These are phyloP conservation scores for Characodon lateralis DNA, from an alignment of 2,797 vertebrate species.

Conservation along the genomic window DNA sequence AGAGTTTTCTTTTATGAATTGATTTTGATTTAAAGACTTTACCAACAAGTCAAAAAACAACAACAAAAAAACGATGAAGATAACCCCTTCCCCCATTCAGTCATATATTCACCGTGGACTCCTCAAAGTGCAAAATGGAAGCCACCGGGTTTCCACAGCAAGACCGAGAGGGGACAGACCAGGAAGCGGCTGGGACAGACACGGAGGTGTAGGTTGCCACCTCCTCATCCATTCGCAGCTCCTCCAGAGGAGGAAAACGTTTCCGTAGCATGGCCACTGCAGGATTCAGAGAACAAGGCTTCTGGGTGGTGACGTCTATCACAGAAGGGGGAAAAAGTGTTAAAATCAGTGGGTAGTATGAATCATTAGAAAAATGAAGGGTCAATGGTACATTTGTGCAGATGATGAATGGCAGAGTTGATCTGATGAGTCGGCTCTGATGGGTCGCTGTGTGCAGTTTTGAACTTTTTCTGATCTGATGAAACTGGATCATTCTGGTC, in stretches of 20 bases:
- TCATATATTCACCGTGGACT: constrained; percentile 72
- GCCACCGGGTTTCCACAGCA: constrained; percentile 81
- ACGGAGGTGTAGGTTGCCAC: constrained; percentile 75
- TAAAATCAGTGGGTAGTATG: neutral
- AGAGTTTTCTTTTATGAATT: too few relatives aligned
- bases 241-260: constrained; percentile 67
- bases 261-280: constrained; percentile 59
- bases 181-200: constrained; percentile 15
- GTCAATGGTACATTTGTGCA: constrained; percentile 55
- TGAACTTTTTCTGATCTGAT: constrained; percentile 6
- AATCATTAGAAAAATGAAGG: neutral
- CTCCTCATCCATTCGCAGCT: constrained; percentile 79
- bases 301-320: constrained; percentile 50
- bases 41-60: neutral
- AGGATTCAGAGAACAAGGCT: constrained; percentile 35
- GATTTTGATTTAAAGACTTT: neutral
- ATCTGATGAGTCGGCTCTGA: constrained; percentile 6
- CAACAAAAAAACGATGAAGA: too few relatives aligned
- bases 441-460: constrained; percentile 1
- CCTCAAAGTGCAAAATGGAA: constrained; percentile 69
- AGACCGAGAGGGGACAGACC: constrained; percentile 40
- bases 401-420: constrained; percentile 14
- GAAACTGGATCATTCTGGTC: constrained; percentile 4
- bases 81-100: neutral
- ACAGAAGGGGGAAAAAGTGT: neutral